Evolutionary conservation across 2,888 invertebrate species (phyloP).

Genomic region (Argyresthia albistria): DNA sequence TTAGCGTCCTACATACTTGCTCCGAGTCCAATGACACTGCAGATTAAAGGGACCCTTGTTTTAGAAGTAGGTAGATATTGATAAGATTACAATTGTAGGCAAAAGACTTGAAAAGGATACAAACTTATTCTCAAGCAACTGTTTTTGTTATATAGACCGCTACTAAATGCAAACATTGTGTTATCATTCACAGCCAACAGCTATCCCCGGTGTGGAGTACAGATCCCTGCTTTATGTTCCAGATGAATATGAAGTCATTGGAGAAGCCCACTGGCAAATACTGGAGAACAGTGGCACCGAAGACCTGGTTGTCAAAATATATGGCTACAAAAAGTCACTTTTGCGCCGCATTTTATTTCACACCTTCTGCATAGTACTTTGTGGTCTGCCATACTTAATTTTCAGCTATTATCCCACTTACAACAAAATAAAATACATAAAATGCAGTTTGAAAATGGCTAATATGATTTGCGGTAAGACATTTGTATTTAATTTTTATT

Average conservation of each 20-base stretch:
- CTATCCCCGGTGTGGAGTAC: slow-evolving; percentile 24
- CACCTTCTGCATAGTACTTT: slow-evolving; percentile 53
- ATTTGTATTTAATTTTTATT: not conserved
- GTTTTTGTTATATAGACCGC: no score
- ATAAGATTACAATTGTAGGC: no score
- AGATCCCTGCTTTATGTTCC: slow-evolving; percentile 30
- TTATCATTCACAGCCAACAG: slow-evolving; percentile 19
- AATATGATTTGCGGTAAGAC: slow-evolving; percentile 68
- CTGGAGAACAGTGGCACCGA: slow-evolving; percentile 60
- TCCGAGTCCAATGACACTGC: no score
- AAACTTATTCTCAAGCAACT: no score
- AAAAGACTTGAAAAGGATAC: no score
- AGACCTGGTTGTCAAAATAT: slow-evolving; percentile 59
- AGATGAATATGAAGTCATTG: slow-evolving; percentile 72
- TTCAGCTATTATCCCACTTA: slow-evolving; percentile 70
- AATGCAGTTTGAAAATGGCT: slow-evolving; percentile 70
- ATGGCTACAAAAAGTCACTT: slow-evolving; percentile 63
- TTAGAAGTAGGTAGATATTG: no score
- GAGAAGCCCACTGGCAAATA: slow-evolving; percentile 65
- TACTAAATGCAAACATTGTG: slow-evolving; percentile 12
- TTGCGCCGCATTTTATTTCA: slow-evolving; percentile 59
- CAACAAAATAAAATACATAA: slow-evolving; percentile 64
- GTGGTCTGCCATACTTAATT: slow-evolving; percentile 72
- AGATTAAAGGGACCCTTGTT: no score
- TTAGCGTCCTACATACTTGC: not conserved